phyloP scores from a whole-genome alignment of 2,797 vertebrate species.

The Eospalax fontanierii region DNA sequence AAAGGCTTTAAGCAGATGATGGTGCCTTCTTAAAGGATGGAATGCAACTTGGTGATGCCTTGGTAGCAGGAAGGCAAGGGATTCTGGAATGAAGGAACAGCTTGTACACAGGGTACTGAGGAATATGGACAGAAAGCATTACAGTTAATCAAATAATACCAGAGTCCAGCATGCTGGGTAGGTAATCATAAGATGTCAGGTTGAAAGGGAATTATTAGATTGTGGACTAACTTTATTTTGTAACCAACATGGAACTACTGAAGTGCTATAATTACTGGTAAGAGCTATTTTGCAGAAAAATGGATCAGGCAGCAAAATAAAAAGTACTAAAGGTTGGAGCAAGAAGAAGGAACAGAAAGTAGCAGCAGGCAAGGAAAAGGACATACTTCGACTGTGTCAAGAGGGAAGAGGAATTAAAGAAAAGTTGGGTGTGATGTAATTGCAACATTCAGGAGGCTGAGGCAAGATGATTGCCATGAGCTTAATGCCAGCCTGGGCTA shows the following conservation, averaged over 20 bases:
- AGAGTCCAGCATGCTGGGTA: not conserved
- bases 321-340: not conserved
- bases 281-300: slow-evolving; percentile 44
- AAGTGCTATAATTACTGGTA: not conserved
- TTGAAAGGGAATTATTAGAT: no score
- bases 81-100: not conserved
- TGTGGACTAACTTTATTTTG: slow-evolving; percentile 42
- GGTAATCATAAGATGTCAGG: not conserved
- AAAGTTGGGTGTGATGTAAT: not conserved
- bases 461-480: not conserved
- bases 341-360: slow-evolving; percentile 53
- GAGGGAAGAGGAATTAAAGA: not conserved
- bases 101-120: slow-evolving; percentile 3
- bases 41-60: not conserved
- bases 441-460: not conserved
- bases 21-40: not conserved
- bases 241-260: not conserved
- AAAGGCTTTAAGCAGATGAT: slow-evolving; percentile 24
- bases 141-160: not conserved
- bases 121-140: not conserved
- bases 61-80: not conserved
- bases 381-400: not conserved
- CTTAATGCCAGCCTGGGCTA: not conserved
- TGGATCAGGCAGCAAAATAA: not conserved
- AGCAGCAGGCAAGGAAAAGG: not conserved